phyloP scores from a whole-genome alignment of 2,797 vertebrate species.

The Tamandua tetradactyla region DNA sequence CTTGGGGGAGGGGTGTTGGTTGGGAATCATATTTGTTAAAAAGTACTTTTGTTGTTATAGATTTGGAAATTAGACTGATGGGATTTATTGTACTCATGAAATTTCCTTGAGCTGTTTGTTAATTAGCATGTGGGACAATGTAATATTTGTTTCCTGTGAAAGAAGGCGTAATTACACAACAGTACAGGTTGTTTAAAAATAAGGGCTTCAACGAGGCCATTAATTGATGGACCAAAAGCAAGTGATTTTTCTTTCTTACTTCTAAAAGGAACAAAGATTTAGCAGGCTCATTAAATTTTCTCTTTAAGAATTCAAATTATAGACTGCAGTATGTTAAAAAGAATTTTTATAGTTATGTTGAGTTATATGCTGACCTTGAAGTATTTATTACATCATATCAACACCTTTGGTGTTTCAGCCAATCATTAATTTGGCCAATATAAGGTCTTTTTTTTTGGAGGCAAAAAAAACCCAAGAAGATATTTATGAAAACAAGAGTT shows the following conservation, averaged over 20 bases:
- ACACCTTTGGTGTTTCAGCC: not conserved
- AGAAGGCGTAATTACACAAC: conserved; percentile 67
- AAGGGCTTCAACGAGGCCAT: not conserved
- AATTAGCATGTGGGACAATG: conserved; percentile 68
- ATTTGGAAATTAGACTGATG: conserved; percentile 65
- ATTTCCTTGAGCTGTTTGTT: conserved; percentile 65
- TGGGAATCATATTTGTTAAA: conserved; percentile 61
- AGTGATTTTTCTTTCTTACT: conserved; percentile 41
- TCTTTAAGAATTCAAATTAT: conserved; percentile 30
- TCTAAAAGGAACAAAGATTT: not conserved
- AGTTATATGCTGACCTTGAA: not conserved
- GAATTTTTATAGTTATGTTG: not conserved
- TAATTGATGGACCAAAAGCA: not conserved
- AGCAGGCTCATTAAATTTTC: not conserved
- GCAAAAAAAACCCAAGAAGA: not conserved
- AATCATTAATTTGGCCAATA: not conserved
- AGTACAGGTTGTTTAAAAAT: conserved; percentile 66
- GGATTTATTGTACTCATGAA: conserved; percentile 68
- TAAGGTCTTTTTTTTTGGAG: not conserved
- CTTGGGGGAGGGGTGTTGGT: not conserved
- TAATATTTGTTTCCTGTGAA: conserved; percentile 67
- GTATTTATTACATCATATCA: not conserved
- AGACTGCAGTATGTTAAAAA: not conserved
- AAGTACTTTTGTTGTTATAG: conserved; percentile 64
- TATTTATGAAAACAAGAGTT: conserved; percentile 5